Base-by-base conservation (phyloP, 1,140 invertebrate species). In the Forficula auricularia region DNA sequence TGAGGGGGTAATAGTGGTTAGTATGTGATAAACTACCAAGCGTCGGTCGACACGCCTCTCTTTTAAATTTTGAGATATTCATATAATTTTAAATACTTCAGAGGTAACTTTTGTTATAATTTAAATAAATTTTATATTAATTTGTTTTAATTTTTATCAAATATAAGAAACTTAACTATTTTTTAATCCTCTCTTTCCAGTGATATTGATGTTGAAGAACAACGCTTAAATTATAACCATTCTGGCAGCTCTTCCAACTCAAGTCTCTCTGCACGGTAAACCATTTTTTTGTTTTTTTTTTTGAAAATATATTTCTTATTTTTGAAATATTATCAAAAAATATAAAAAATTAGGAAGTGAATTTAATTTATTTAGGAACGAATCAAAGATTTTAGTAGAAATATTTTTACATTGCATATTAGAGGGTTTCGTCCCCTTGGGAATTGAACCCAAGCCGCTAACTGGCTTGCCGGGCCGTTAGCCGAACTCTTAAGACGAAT, bases 161-260 rank as follows among this genome's bases (percentile, higher is more conserved):
- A 27, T n/a, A n/a, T n/a, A n/a, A n/a, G n/a, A n/a, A n/a, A n/a
- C n/a, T n/a, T n/a, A n/a, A n/a, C n/a, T n/a, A 52, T 51, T 50
- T 48, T 52, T 52, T 57, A 54, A 32, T 40, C 3, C 54, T 49
- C 48, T 44, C 50, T 49, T 62, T 64, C 30, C 58, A 70, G 67
- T 60, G 66, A 68, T 54, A 62, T 62, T 30, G 61, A 66, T 50
- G 44, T 60, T 47, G 64, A 66, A 49, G 49, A 47, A 30, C 57
- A 58, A 38, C 52, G 54, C 38, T 52, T 65, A 43, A 59, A 61
- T 19, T 62, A 59, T 50, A 54, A 64, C 48, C 61, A 70, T 53
- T 71, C 68, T 39, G 67, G 67, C 46, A 71, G 68, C 56, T 70
- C 70, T 9, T 71, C 68, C 41, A 72, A 70, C 62, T 70, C 68